A percentile compares a stretch with the other conserved stretches of the same genome.
Conservation (phyloP, 2,888 invertebrate genomes). For the Litoditis marina region DNA sequence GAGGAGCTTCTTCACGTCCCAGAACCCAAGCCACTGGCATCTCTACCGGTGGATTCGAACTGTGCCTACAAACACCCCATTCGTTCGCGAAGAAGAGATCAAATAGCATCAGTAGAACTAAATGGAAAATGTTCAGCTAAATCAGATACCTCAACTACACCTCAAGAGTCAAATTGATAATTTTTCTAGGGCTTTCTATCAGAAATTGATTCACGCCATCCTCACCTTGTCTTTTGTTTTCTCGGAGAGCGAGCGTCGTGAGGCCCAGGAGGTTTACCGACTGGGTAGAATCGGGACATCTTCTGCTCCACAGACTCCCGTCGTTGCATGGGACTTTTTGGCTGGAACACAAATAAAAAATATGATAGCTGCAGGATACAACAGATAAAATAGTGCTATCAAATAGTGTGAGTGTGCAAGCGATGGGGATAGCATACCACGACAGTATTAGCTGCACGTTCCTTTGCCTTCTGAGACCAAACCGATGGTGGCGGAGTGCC, state of each 20-base stretch:
- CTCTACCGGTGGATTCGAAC: conserved; percentile 79
- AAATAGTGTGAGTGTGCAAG: background rate
- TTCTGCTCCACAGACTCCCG: conserved; percentile 55
- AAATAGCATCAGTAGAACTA: no score
- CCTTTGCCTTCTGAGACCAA: conserved; percentile 60
- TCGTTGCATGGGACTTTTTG: conserved; percentile 58
- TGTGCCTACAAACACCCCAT: conserved; percentile 25
- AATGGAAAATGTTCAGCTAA: no score
- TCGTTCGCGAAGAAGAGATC: background rate
- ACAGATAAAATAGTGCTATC: background rate
- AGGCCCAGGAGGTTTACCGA: conserved; percentile 73
- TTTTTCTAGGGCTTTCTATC: no score
- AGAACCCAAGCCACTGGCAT: conserved; percentile 97
- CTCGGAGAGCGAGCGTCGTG: conserved; percentile 68
- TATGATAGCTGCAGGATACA: conserved; percentile 3
- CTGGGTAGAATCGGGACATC: conserved; percentile 83
- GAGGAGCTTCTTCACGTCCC: conserved; percentile 64
- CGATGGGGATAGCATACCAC: conserved; percentile 11
- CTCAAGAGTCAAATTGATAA: no score
- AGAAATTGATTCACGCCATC: background rate
- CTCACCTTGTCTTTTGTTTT: conserved; percentile 77
- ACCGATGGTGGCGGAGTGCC: conserved; percentile 44
- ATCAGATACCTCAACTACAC: no score
- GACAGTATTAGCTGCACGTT: conserved; percentile 50
- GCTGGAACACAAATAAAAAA: conserved; percentile 42